phyloP scores from a whole-genome alignment of 2,113 vertebrate species.

The Empidonax alnorum region DNA sequence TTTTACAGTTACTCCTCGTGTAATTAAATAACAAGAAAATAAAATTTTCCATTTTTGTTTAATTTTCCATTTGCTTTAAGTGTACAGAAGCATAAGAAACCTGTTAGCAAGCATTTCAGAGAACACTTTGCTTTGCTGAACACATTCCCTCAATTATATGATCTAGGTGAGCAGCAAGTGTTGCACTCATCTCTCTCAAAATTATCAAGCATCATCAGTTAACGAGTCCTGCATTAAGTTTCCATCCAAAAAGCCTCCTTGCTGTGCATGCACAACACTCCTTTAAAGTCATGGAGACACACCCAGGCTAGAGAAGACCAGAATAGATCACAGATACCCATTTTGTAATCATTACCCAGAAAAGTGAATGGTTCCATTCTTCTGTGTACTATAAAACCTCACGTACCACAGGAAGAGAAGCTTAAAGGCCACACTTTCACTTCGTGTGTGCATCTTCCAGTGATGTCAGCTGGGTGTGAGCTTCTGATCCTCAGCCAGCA shows the following conservation, averaged over 20 bases:
- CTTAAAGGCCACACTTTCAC: constrained; percentile 33
- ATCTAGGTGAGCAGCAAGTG: not conserved
- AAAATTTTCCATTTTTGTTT: not conserved
- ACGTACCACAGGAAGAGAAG: constrained; percentile 11
- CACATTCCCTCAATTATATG: not conserved
- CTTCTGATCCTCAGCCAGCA: not conserved
- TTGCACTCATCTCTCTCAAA: not conserved
- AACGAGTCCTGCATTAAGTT: not conserved
- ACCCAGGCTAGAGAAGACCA: not conserved
- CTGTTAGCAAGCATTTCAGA: not conserved
- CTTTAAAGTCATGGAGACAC: not conserved
- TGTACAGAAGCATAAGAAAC: not conserved
- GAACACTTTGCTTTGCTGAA: not conserved
- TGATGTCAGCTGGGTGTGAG: not conserved
- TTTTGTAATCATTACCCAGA: not conserved
- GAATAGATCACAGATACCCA: not conserved
- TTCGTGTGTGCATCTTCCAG: constrained; percentile 8
- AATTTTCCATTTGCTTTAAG: not conserved
- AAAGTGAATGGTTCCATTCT: constrained; percentile 27
- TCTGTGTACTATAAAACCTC: constrained; percentile 15
- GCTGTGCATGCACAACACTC: not conserved
- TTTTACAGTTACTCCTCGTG: not conserved
- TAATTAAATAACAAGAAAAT: not conserved
- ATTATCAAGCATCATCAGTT: not conserved
- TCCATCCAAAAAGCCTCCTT: not conserved